Evolutionary conservation across 2,888 invertebrate species (phyloP), one percentile per base, ranked within the genome.

Genomic region (Drosophila nr. fundita): DNA sequence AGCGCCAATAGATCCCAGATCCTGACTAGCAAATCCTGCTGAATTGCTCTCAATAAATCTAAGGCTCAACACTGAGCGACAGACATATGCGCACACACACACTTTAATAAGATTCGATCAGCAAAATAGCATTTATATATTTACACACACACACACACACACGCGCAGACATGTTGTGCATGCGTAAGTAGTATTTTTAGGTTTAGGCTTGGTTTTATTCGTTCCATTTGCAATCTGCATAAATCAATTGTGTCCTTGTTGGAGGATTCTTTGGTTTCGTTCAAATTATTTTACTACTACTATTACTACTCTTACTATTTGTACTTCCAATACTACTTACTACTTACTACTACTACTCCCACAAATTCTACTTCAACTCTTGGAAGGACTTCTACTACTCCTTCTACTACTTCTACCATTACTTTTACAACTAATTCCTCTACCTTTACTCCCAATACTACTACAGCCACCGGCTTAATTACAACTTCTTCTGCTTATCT

Each of bases 1-100:
- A 53, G 21, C 18, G 15, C 1, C 63, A 40, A 45, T 50, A 36
- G 69, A 40, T 38, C 29, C 27, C 29, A 29, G 36, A 68, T 66
- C 62, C 65, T 59, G 71, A 21, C 52, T 45, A 24, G 45, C 45
- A 64, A 84, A 84, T 82, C 78, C 86, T 76, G 68, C 73, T 89
- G 87, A 45, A 87, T 87, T 87, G 87, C 78, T 70, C 65, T 61
- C 76, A 82, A 87, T 87, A 87, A 89, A 87, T 87, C 87, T 80
- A 83, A 82, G 83, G 89, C 83, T 89, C 84, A 87, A 74, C 85
- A 82, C 57, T 62, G 62, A 27, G 50, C 62, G 67, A 40, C 50
- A 63, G 58, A 66, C 60, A 63, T 58, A 72, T 66, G 57, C 55
- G 69, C 71, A 72, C 58, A 84, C 54, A 59, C 58, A 70, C 57